Evolutionary conservation across 2,113 vertebrate species (phyloP).

Genomic region (Elanoides forficatus): DNA sequence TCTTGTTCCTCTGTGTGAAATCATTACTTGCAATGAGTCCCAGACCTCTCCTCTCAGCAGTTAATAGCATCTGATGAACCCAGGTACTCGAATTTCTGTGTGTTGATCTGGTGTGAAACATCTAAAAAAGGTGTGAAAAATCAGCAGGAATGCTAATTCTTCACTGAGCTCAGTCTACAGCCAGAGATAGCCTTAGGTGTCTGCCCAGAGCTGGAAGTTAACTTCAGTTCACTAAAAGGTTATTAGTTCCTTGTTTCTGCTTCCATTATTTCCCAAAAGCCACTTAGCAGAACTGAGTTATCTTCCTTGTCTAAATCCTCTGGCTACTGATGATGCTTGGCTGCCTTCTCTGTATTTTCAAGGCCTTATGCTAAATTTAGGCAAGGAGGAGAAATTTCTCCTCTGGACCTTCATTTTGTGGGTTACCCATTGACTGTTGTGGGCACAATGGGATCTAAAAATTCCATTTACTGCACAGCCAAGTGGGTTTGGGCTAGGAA

Average conservation of each 20-base stretch:
- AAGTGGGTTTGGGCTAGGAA: not conserved
- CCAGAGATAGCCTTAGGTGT: not conserved
- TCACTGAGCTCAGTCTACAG: not conserved
- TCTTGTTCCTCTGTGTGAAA: not conserved
- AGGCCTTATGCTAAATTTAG: not conserved
- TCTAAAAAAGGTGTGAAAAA: not conserved
- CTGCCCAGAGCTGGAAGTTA: not conserved
- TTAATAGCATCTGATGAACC: not conserved
- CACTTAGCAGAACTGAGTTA: not conserved
- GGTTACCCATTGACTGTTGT: not conserved
- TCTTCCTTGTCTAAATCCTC: not conserved
- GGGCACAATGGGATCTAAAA: not conserved
- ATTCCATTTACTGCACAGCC: not conserved
- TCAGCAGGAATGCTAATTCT: not conserved
- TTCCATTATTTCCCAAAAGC: not conserved
- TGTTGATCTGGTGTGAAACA: not conserved
- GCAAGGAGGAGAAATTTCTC: not conserved
- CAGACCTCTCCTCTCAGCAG: not conserved
- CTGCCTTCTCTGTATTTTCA: not conserved
- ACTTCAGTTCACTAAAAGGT: not conserved
- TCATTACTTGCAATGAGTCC: not conserved
- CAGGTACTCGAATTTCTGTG: rapidly evolving
- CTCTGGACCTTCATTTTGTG: not conserved
- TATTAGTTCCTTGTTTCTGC: not conserved
- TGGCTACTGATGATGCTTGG: not conserved